A percentile compares a stretch with the other conserved stretches of the same genome.
Evolutionary conservation across 2,113 vertebrate genomes (phyloP).

Genomic region (Sceloporus undulatus): DNA sequence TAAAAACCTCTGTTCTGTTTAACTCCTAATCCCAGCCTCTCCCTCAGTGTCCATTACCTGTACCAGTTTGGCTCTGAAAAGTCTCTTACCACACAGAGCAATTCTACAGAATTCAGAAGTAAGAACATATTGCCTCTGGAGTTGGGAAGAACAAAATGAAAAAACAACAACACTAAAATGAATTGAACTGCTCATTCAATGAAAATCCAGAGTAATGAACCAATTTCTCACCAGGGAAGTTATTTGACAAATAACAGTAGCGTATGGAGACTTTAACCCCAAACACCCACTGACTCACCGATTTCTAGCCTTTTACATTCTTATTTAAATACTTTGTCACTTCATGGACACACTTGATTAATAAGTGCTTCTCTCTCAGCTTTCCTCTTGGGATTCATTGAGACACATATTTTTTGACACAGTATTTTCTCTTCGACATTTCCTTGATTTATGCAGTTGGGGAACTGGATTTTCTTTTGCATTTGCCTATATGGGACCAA

Average conservation of each 20-base stretch:
- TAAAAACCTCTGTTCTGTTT: too few relatives aligned
- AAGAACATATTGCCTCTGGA: not conserved
- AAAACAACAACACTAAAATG: conserved; percentile 41
- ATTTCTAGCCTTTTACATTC: conserved; percentile 53
- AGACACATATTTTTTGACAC: not conserved
- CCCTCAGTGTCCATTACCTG: not conserved
- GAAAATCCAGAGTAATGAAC: conserved; percentile 61
- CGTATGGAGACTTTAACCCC: conserved; percentile 57
- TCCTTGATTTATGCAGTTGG: not conserved
- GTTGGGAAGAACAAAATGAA: conserved; percentile 19
- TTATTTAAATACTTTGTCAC: conserved; percentile 44
- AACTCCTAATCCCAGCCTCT: not conserved
- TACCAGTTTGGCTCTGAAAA: not conserved
- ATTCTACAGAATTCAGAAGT: not conserved
- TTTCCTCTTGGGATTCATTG: conserved; percentile 38
- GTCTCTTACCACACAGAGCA: not conserved
- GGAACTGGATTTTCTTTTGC: not conserved
- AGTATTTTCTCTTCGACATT: not conserved
- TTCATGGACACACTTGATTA: conserved; percentile 57
- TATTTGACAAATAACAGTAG: conserved; percentile 69
- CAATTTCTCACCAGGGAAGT: conserved; percentile 64
- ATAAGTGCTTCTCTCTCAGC: conserved; percentile 23
- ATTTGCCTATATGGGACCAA: not conserved
- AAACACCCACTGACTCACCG: conserved; percentile 60
- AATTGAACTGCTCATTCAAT: conserved; percentile 40